These are phyloP conservation scores for Neoarius graeffei DNA, from an alignment of 2,113 vertebrate genomes.

Conservation along the genomic window DNA sequence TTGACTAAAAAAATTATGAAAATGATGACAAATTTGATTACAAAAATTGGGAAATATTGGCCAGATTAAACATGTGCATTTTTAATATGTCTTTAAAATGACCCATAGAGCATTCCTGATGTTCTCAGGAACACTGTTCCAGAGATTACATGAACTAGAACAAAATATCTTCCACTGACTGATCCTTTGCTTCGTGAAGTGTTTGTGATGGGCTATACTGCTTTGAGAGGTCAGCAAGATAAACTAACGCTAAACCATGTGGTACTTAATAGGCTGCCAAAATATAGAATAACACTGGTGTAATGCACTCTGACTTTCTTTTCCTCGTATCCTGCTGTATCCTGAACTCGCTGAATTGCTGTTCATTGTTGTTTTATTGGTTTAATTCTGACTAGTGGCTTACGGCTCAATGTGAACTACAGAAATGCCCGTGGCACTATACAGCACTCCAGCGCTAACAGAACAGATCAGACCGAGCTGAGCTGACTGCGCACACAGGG, in stretches of 20 bases:
- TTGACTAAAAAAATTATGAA: neutral
- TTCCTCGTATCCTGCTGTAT: neutral
- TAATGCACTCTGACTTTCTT: neutral
- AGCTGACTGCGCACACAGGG: neutral
- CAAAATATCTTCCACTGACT: neutral
- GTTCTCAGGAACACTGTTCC: neutral
- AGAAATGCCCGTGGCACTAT: neutral
- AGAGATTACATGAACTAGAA: neutral
- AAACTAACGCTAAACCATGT: neutral
- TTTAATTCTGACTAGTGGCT: constrained; percentile 13
- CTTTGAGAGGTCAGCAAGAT: neutral
- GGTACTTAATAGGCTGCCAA: neutral
- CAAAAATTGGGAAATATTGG: neutral
- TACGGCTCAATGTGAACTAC: neutral
- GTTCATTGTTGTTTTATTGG: neutral
- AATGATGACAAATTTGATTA: neutral
- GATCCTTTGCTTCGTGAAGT: neutral
- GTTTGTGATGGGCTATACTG: neutral
- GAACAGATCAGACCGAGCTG: neutral
- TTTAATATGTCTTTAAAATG: neutral
- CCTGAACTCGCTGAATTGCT: neutral
- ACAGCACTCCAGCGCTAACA: neutral
- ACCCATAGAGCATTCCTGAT: neutral
- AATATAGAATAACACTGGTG: neutral
- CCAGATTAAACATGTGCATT: neutral